These are phyloP conservation scores for Spodoptera picta DNA, from an alignment of 2,888 invertebrate genomes.

Conservation along the genomic window DNA sequence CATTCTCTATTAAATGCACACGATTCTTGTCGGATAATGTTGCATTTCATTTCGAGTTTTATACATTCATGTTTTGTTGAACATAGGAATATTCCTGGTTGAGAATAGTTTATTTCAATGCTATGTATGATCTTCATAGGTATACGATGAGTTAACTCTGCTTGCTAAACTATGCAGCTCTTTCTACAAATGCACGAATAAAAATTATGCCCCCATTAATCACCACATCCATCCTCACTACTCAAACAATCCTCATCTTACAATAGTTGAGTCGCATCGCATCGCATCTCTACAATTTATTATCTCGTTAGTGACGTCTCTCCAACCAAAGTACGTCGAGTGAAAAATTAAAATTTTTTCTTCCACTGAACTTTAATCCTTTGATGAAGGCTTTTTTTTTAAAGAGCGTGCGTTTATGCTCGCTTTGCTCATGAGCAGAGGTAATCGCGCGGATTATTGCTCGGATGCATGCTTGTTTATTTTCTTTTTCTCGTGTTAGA, in stretches of 20 bases:
- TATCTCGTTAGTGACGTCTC: slow-evolving; percentile 46
- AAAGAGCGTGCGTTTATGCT: slow-evolving; percentile 23
- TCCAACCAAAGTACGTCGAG: slow-evolving; percentile 23
- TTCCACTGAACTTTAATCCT: slow-evolving; percentile 45
- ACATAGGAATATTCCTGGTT: too few species aligned
- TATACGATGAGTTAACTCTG: too few species aligned
- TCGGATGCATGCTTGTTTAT: slow-evolving; percentile 1
- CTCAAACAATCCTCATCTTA: slow-evolving; percentile 13
- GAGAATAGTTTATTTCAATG: too few species aligned
- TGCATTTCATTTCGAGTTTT: too few species aligned
- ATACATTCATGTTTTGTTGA: slow-evolving; percentile 6
- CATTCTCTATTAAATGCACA: slow-evolving; percentile 30
- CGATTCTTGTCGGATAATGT: too few species aligned
- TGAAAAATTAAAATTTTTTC: slow-evolving; percentile 51
- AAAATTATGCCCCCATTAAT: slow-evolving; percentile 15
- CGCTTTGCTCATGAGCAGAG: slow-evolving; percentile 21
- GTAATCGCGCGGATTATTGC: slow-evolving; percentile 27
- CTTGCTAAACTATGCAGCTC: too few species aligned
- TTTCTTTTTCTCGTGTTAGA: too few species aligned
- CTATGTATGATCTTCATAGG: too few species aligned
- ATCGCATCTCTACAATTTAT: slow-evolving; percentile 35
- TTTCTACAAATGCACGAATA: background rate
- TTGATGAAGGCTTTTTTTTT: slow-evolving; percentile 29
- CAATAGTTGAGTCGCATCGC: slow-evolving; percentile 40
- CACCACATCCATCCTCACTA: slow-evolving; percentile 9